phyloP scores from a whole-genome alignment of 35 echinoderm and acorn worm genomes.

The Stichopus chloronotus region DNA sequence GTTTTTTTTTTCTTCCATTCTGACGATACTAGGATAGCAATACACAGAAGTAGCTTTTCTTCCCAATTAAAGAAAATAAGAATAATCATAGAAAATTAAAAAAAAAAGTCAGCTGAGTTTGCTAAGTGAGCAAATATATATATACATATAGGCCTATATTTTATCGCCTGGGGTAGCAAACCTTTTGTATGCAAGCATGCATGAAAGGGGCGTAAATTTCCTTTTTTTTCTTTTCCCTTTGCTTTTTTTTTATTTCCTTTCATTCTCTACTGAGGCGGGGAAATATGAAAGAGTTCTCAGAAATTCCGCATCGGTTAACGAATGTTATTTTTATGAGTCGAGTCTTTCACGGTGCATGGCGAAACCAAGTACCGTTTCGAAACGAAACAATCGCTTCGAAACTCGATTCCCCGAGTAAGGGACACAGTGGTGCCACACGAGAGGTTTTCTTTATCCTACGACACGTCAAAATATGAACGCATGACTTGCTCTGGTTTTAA shows the following conservation, averaged over 20 bases:
- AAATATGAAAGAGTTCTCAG: conserved; percentile 30
- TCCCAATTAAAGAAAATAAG: conserved; percentile 47
- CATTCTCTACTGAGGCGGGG: not conserved
- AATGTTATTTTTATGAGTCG: conserved; percentile 61
- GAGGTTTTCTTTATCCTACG: conserved; percentile 29
- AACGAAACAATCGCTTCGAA: conserved; percentile 28
- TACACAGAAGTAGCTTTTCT: conserved; percentile 49
- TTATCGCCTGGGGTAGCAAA: conserved; percentile 15
- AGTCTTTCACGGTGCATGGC: conserved; percentile 56
- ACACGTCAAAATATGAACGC: conserved; percentile 50
- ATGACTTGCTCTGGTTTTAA: conserved; percentile 41
- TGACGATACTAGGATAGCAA: conserved; percentile 36
- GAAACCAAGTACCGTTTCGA: conserved; percentile 65
- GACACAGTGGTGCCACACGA: conserved; percentile 44
- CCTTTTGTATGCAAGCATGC: no score
- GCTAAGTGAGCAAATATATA: conserved; percentile 52
- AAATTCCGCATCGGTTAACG: conserved; percentile 26
- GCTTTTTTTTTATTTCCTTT: no score
- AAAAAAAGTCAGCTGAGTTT: not conserved
- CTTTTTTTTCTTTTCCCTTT: conserved; percentile 6
- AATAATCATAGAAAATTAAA: not conserved
- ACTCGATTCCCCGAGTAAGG: conserved; percentile 44
- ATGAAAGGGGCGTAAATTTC: conserved; percentile 48
- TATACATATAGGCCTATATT: not conserved
- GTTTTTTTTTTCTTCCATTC: conserved; percentile 39